phyloP scores from a whole-genome alignment of 1,140 invertebrate species.

The Heliconius hermathena region DNA sequence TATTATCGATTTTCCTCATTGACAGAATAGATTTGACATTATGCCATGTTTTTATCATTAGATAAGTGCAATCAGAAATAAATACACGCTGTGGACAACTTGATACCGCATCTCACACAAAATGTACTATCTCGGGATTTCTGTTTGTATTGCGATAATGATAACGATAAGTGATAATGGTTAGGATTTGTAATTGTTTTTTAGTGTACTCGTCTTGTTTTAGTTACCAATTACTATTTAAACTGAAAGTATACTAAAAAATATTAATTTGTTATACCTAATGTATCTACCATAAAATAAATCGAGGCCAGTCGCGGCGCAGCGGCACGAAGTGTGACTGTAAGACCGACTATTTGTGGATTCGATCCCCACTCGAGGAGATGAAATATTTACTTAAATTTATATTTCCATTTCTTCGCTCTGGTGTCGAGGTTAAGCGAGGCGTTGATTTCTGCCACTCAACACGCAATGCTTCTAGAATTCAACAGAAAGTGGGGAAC shows the following conservation, averaged over 20 bases:
- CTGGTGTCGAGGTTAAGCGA: too few relatives aligned
- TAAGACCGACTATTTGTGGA: too few relatives aligned
- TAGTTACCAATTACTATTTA: neutral
- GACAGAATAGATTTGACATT: slow-evolving; percentile 51
- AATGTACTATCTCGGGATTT: slow-evolving; percentile 59
- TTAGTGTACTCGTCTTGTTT: slow-evolving; percentile 24
- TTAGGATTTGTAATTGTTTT: slow-evolving; percentile 48
- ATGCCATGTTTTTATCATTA: slow-evolving; percentile 47
- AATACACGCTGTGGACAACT: slow-evolving; percentile 61
- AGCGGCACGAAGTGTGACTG: too few relatives aligned
- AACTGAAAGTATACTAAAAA: neutral
- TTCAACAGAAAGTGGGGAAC: too few relatives aligned
- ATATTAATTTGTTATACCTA: neutral
- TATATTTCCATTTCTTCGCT: too few relatives aligned
- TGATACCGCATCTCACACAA: slow-evolving; percentile 68
- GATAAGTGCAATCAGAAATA: slow-evolving; percentile 64
- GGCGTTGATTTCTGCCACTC: too few relatives aligned
- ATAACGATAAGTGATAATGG: slow-evolving; percentile 56
- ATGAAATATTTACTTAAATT: too few relatives aligned
- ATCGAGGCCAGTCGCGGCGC: too few relatives aligned
- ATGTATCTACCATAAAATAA: too few relatives aligned
- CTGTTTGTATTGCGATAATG: slow-evolving; percentile 62
- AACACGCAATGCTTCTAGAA: too few relatives aligned
- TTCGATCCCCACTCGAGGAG: too few relatives aligned
- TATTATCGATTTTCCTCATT: slow-evolving; percentile 36